Base-by-base conservation (phyloP, 2,888 invertebrate species). In the Myopa tessellatipennis region DNA sequence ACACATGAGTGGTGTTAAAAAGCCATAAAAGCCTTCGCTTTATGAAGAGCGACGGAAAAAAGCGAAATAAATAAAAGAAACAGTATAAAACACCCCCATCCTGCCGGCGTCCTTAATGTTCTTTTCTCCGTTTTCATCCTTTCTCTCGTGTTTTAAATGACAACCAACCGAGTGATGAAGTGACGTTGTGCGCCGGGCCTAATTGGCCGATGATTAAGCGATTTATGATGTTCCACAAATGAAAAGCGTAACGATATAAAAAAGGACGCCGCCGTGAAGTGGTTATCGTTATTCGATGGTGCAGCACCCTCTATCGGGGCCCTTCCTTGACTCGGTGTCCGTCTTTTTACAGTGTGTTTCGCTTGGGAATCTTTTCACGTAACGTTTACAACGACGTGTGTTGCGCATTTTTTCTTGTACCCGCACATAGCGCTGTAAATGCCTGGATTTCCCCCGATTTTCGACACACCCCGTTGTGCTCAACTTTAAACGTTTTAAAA, bases 151-250 rank as follows among this genome's bases (percentile, higher is more conserved):
- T 61, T 52, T 36, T 7, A 80, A 50, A 63, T 79, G 77, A 69
- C 80, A 81, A 79, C 82, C 81, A 79, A 79, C 81, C 77, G 71
- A 16, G 38, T 61, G 75, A 38, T 67, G 38, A 73, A 45, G 65
- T 70, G 69, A 73, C 34, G 45, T 52, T 45, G 71, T 52, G 72
- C 67, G 68, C 81, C 83, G 82, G 78, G 84, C 86, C 87, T 89
- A 89, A 89, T 89, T 89, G 88, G 87, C 87, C 86, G 87, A 89
- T 89, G 89, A 89, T 87, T 89, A 88, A 88, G 87, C 88, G 89
- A 89, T 89, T 89, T 89, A 85, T 87, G 85, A 88, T 88, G 86
- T 87, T 87, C 84, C 83, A 77, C 78, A 81, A 65, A 78, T 84
- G 84, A 85, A 83, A 82, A 80, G 83, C 83, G 80, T 83, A 83